These are phyloP conservation scores for Laupala kohalensis DNA, from an alignment of 1,140 invertebrate species.

Conservation along the genomic window DNA sequence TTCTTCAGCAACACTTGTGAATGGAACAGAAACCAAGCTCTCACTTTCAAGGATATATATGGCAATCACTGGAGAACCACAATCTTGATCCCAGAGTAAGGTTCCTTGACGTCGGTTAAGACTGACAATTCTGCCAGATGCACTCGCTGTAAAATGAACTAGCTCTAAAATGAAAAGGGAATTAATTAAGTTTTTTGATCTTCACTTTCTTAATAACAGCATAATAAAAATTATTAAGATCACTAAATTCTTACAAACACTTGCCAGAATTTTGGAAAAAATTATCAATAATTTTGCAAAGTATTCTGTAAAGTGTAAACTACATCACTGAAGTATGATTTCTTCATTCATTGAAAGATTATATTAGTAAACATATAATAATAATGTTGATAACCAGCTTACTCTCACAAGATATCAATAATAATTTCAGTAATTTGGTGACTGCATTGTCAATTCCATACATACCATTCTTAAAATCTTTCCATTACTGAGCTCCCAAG, in stretches of 20 bases:
- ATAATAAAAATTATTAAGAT: too few relatives aligned
- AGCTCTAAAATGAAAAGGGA: constrained; percentile 46
- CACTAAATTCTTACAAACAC: too few relatives aligned
- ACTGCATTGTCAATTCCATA: too few relatives aligned
- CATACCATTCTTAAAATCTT: too few relatives aligned
- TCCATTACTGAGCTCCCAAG: too few relatives aligned
- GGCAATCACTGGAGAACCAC: constrained; percentile 81
- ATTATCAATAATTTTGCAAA: neutral
- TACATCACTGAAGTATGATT: too few relatives aligned
- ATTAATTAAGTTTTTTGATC: neutral
- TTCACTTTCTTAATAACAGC: constrained; percentile 12
- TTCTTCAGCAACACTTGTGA: constrained; percentile 77
- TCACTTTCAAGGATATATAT: constrained; percentile 70
- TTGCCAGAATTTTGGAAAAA: neutral
- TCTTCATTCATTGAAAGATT: too few relatives aligned
- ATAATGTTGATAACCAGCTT: too few relatives aligned
- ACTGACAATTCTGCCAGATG: constrained; percentile 72
- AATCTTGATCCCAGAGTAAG: constrained; percentile 73
- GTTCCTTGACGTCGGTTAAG: constrained; percentile 57
- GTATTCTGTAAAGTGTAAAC: too few relatives aligned
- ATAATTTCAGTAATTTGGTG: too few relatives aligned
- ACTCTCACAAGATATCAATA: too few relatives aligned
- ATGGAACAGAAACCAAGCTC: constrained; percentile 73
- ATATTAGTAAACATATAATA: too few relatives aligned
- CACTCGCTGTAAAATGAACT: constrained; percentile 78